A percentile compares a stretch with the other conserved stretches of the same genome.
These are phyloP conservation scores for Caprella mutica DNA, from an alignment of 2,888 invertebrate genomes.

Conservation along the genomic window DNA sequence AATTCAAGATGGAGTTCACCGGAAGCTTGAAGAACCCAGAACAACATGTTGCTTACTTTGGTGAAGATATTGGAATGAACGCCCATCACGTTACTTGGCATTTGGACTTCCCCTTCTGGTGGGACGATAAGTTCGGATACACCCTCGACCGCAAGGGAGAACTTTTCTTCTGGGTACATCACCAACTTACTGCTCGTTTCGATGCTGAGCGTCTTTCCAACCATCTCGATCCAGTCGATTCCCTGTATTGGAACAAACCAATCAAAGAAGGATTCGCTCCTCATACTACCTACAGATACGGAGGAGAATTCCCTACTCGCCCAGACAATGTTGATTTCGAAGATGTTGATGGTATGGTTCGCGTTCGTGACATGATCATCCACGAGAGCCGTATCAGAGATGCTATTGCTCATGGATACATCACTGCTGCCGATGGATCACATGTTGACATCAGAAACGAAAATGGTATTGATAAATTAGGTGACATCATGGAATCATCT, in stretches of 20 bases:
- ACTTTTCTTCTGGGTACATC: slow-evolving; percentile 38
- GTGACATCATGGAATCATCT: slow-evolving; percentile 35
- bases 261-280: slow-evolving; percentile 49
- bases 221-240: slow-evolving; percentile 34
- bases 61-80: slow-evolving; percentile 59
- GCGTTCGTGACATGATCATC: slow-evolving; percentile 37
- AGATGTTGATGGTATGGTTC: slow-evolving; percentile 35
- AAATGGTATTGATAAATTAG: slow-evolving; percentile 35
- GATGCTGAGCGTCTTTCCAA: slow-evolving; percentile 43
- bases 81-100: slow-evolving; percentile 46
- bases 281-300: slow-evolving; percentile 51
- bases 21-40: slow-evolving; percentile 45
- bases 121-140: slow-evolving; percentile 17
- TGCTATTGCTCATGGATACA: slow-evolving; percentile 49
- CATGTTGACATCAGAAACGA: slow-evolving; percentile 31
- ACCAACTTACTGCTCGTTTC: slow-evolving; percentile 42
- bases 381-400: slow-evolving; percentile 49
- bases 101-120: slow-evolving; percentile 33
- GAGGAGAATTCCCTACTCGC: slow-evolving; percentile 43
- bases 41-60: slow-evolving; percentile 53
- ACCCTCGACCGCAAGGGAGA: slow-evolving; percentile 38
- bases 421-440: slow-evolving; percentile 34
- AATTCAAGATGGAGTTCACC: slow-evolving; percentile 37
- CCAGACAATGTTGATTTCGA: slow-evolving; percentile 36
- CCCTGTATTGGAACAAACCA: slow-evolving; percentile 35